Conservation (phyloP, 2,888 invertebrate genomes). For the Tethea ocularis region DNA sequence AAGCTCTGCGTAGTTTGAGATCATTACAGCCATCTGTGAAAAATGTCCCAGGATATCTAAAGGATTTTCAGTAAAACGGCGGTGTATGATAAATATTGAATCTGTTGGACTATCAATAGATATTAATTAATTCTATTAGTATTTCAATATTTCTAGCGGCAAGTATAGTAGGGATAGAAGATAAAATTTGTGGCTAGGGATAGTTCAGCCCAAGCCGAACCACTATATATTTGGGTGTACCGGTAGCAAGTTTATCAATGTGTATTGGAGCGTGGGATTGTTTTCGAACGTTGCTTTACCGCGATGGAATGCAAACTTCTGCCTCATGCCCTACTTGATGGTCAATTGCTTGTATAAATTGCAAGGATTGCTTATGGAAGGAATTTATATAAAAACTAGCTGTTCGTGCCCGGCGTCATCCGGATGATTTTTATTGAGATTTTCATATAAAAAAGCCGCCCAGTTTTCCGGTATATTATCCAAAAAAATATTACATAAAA, state of each 20-base stretch:
- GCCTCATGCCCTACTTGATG: conserved; percentile 45
- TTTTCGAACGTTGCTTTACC: conserved; percentile 60
- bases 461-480: too few species aligned
- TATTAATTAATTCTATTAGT: too few species aligned
- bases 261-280: conserved; percentile 73
- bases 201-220: conserved; percentile 39
- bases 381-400: not conserved
- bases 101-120: too few species aligned
- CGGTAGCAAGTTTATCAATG: conserved; percentile 66
- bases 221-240: conserved; percentile 53
- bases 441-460: too few species aligned
- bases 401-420: too few species aligned
- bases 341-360: conserved; percentile 25
- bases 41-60: too few species aligned
- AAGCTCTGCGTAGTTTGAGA: too few species aligned
- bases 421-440: too few species aligned
- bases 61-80: too few species aligned
- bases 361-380: not conserved
- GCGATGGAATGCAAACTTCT: conserved; percentile 48
- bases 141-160: not conserved
- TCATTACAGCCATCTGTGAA: too few species aligned
- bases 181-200: conserved; percentile 15
- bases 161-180: conserved; percentile 7
- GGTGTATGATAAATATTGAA: too few species aligned
- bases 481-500: too few species aligned